Evolutionary conservation across 2,113 vertebrate species (phyloP).

Genomic region (Lota lota): DNA sequence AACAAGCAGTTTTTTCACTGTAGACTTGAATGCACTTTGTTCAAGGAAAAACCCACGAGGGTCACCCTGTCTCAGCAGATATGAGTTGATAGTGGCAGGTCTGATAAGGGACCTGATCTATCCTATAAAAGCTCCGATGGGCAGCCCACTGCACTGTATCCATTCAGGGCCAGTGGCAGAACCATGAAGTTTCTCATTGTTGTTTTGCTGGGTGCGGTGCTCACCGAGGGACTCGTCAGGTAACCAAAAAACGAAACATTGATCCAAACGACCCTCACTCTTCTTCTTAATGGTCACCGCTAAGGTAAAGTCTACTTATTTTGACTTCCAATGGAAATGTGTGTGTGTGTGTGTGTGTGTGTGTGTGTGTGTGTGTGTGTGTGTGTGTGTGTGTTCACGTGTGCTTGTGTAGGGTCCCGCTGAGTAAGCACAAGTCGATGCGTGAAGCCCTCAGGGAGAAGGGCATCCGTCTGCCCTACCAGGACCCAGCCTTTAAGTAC

Average conservation of each 20-base stretch:
- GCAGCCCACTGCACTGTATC: conserved; percentile 17
- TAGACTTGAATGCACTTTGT: not conserved
- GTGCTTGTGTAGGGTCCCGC: conserved; percentile 62
- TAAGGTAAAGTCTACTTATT: not conserved
- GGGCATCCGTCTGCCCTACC: conserved; percentile 51
- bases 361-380: not conserved
- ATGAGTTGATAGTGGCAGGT: not conserved
- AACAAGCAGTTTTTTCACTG: not conserved
- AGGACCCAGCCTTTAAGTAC: conserved; percentile 66
- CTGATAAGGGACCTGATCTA: conserved; percentile 24
- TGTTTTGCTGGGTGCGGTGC: conserved; percentile 44
- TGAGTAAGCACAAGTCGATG: conserved; percentile 71
- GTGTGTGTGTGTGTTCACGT: not conserved
- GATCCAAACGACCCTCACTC: not conserved
- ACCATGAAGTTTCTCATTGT: conserved; percentile 60
- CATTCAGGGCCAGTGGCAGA: conserved; percentile 4
- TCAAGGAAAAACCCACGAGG: not conserved
- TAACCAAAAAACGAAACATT: conserved; percentile 23
- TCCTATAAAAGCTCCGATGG: conserved; percentile 43
- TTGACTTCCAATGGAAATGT: not conserved
- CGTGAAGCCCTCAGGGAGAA: conserved; percentile 72
- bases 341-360: not conserved
- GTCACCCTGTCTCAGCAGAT: conserved; percentile 31
- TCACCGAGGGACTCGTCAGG: conserved; percentile 46
- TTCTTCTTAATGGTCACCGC: not conserved